Percentiles rank a stretch among this genome's conserved stretches.
Conservation (phyloP, 1,140 invertebrate species). For the Artemia franciscana region DNA sequence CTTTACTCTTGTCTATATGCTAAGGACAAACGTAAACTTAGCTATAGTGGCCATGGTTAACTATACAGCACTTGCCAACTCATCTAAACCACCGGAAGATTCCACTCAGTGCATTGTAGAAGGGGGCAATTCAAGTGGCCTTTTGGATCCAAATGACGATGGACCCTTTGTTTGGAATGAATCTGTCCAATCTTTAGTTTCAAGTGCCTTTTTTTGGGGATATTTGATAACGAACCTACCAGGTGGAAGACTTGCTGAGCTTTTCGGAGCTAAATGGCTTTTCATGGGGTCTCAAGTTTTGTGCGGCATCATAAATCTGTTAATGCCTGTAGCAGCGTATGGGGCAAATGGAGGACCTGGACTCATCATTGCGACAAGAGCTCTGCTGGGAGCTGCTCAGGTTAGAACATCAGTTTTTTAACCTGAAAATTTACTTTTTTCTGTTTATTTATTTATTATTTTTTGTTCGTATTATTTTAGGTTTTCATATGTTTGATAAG, state of each 20-base stretch:
- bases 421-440: no score
- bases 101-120: slow-evolving; percentile 5
- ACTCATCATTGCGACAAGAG: slow-evolving; percentile 20
- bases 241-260: slow-evolving; percentile 19
- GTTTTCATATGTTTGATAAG: no score
- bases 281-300: slow-evolving; percentile 19
- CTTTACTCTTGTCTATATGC: slow-evolving; percentile 67
- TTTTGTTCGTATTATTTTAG: no score
- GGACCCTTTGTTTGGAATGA: slow-evolving; percentile 16
- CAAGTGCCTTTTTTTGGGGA: slow-evolving; percentile 22
- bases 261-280: slow-evolving; percentile 10
- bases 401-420: no score
- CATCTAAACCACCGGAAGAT: background rate
- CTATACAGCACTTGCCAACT: slow-evolving; percentile 12
- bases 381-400: slow-evolving; percentile 26
- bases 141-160: slow-evolving; percentile 7
- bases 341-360: slow-evolving; percentile 17
- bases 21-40: slow-evolving; percentile 65
- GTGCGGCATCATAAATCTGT: slow-evolving; percentile 20
- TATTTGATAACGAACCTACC: slow-evolving; percentile 24
- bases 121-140: background rate
- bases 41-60: slow-evolving; percentile 62
- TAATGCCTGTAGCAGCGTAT: slow-evolving; percentile 19
- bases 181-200: slow-evolving; percentile 17
- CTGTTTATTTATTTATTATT: no score